A percentile compares a stretch with the other conserved stretches of the same genome.
Conservation (phyloP, 2,888 invertebrate genomes). For the Sisyra nigra region DNA sequence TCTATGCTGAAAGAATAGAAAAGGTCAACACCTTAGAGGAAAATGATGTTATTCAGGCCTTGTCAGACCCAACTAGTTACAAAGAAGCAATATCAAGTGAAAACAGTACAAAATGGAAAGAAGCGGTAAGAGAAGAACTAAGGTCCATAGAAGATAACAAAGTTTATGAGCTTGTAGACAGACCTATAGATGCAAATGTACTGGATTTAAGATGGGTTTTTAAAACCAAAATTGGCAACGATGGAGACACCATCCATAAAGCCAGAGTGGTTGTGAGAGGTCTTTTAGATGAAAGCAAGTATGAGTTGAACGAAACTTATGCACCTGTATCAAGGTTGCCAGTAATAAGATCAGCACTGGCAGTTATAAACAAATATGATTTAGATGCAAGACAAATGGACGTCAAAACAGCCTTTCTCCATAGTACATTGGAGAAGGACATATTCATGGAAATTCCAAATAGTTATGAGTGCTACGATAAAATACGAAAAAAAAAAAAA, state of each 20-base stretch:
- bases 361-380: conserved; percentile 10
- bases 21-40: neutral
- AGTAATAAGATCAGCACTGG: conserved; percentile 11
- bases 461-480: too few species aligned
- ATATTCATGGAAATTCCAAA: conserved; percentile 12
- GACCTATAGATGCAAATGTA: conserved; percentile 5
- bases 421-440: conserved; percentile 10
- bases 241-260: conserved; percentile 11
- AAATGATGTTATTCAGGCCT: too few species aligned
- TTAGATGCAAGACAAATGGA: conserved; percentile 11
- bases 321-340: conserved; percentile 13
- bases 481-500: conserved; percentile 6
- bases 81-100: too few species aligned
- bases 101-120: too few species aligned
- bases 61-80: too few species aligned
- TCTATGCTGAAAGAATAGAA: conserved; percentile 5
- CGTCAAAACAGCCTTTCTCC: conserved; percentile 12
- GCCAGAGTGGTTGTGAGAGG: conserved; percentile 13
- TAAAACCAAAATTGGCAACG: conserved; percentile 12
- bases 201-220: conserved; percentile 12
- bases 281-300: conserved; percentile 12
- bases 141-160: conserved; percentile 13
- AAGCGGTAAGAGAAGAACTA: too few species aligned
- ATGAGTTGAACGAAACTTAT: conserved; percentile 12
- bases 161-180: conserved; percentile 12